Conservation (phyloP, 2,888 invertebrate species). For the Lamellibrachia satsuma region DNA sequence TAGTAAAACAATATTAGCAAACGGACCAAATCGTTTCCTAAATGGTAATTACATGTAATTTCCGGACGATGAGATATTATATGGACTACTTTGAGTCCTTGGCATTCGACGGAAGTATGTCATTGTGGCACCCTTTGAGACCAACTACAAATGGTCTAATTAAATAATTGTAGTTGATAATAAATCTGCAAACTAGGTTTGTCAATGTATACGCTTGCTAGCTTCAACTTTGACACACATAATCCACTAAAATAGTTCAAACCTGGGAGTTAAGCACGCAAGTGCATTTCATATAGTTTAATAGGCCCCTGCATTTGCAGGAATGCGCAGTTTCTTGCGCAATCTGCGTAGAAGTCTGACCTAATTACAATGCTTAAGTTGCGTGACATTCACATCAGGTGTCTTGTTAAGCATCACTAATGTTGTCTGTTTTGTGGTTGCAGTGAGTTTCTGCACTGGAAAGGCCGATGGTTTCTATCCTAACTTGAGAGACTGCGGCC, state of each 20-base stretch:
- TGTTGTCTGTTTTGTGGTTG: not conserved
- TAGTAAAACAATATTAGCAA: too few species aligned
- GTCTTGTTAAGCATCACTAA: not conserved
- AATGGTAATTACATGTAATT: not conserved
- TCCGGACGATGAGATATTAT: not conserved
- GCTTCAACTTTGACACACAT: too few species aligned
- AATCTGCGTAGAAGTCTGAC: too few species aligned
- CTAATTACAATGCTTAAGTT: too few species aligned
- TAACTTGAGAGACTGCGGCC: not conserved
- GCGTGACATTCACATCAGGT: too few species aligned
- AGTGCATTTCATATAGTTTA: not conserved
- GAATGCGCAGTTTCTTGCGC: not conserved
- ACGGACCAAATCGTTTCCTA: too few species aligned
- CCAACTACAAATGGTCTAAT: not conserved
- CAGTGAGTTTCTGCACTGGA: not conserved
- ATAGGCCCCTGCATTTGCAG: not conserved
- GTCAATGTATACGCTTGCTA: too few species aligned
- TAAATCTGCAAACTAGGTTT: too few species aligned
- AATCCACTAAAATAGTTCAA: not conserved
- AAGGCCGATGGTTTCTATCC: constrained; percentile 26
- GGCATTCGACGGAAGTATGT: not conserved
- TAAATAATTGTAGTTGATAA: not conserved
- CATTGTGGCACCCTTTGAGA: not conserved
- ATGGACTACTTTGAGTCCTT: not conserved
- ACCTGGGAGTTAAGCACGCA: not conserved